Evolutionary conservation across 2,888 invertebrate genomes (phyloP), one percentile per base, ranked within the genome.

Genomic region (Amphipyra tragopoginis): DNA sequence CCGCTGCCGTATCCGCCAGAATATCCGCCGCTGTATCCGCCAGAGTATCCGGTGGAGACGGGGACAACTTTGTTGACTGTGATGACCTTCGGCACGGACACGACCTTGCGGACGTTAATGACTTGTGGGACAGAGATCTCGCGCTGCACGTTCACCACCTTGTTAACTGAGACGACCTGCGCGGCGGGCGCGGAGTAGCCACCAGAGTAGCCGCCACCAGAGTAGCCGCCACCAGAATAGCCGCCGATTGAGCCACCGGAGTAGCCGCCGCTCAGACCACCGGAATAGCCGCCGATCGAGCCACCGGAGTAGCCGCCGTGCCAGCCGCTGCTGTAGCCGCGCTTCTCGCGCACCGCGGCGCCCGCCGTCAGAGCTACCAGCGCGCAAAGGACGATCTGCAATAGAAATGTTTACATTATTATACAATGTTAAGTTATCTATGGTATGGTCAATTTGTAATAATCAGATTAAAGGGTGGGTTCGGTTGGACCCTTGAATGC

Each of bases 31-130:
- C 48, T 13, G 65, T 47, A 47, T 0, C 66, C 65, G 26, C 65
- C 57, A 40, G 58, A 49, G 63, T 50, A 65, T 36, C 70, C 71
- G 49, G 52, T 36, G 51, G 84, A 82, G 60, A 77, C 64, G 50
- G 84, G 75, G 50, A 82, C 79, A 15, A 87, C 75, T 72, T 86
- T 82, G 71, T 86, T 81, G 65, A 86, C 89, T 49, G 86, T 80
- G 66, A 92, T 83, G 62, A 88, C 85, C 72, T 87, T 87, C 40
- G 87, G 89, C 45, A 82, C 87, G 64, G 88, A 86, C 67, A 91
- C 84, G 21, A 86, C 79, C 74, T 86, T 90, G 65, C 80, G 86
- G 33, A 87, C 86, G 48, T 70, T 70, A 61, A 86, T 77, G 11
- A 86, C 82, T 62, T 84, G 81, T 0, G 87, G 87, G 44, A 86